Evolutionary conservation across 2,113 vertebrate genomes (phyloP).

Genomic region (Passer montanus): DNA sequence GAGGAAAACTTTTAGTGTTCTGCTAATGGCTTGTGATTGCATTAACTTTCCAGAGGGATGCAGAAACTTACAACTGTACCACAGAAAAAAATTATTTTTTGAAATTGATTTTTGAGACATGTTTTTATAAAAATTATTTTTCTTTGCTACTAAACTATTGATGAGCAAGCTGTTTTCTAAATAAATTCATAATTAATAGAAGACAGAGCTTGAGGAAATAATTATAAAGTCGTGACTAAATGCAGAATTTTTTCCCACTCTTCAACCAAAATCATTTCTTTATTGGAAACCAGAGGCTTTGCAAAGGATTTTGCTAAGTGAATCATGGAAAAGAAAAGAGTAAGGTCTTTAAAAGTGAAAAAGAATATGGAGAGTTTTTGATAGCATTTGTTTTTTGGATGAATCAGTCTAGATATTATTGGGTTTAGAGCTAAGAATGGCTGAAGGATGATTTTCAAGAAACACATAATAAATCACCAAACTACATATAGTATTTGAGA

Average conservation of each 20-base stretch:
- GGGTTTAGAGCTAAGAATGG: background rate
- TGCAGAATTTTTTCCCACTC: background rate
- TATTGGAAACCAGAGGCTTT: background rate
- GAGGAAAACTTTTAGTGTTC: background rate
- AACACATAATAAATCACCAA: background rate
- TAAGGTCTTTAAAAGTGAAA: background rate
- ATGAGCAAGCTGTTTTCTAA: constrained; percentile 30
- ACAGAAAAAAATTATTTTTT: background rate
- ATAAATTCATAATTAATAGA: constrained; percentile 43
- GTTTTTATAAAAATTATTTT: background rate
- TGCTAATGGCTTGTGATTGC: background rate
- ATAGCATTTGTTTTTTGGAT: background rate
- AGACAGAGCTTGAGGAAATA: background rate
- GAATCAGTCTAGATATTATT: background rate
- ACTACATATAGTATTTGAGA: background rate
- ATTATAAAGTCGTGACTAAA: constrained; percentile 17
- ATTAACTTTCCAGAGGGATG: background rate
- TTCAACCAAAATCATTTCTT: background rate
- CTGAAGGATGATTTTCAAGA: background rate
- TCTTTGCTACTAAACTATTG: background rate
- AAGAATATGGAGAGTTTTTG: background rate
- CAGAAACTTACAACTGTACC: background rate
- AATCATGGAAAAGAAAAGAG: background rate
- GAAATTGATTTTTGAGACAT: background rate
- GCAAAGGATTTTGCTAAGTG: background rate